phyloP scores from a whole-genome alignment of 2,797 vertebrate species.

The Etheostoma perlongum region DNA sequence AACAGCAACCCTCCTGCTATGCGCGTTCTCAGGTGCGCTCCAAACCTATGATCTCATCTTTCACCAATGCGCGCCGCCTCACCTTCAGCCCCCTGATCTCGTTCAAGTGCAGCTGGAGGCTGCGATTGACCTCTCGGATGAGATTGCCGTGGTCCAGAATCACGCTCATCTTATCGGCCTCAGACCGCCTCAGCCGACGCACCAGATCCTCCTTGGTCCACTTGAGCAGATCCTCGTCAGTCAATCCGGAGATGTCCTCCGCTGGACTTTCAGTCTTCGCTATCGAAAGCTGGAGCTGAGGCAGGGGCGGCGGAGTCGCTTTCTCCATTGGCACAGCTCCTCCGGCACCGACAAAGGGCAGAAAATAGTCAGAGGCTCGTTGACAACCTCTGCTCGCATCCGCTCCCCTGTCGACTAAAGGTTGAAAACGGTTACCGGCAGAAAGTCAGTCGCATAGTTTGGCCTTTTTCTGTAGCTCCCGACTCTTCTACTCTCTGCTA shows the following conservation, averaged over 20 bases:
- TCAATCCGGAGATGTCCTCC: constrained; percentile 93
- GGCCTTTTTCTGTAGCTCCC: constrained; percentile 59
- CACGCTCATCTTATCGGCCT: constrained; percentile 98
- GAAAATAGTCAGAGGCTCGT: constrained; percentile 76
- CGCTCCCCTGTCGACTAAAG: constrained; percentile 65
- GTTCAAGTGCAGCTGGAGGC: constrained; percentile 96
- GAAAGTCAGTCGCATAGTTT: constrained; percentile 75
- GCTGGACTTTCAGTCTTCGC: constrained; percentile 89
- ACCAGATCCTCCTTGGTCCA: constrained; percentile 97
- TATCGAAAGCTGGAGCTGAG: constrained; percentile 86
- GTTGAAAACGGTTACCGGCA: constrained; percentile 60
- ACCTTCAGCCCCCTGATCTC: constrained; percentile 99
- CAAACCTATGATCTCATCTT: constrained; percentile 81
- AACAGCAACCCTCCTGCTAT: constrained; percentile 43
- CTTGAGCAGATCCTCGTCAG: constrained; percentile 95
- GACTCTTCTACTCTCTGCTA: constrained; percentile 63
- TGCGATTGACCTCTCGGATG: constrained; percentile 98
- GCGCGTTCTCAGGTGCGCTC: constrained; percentile 77
- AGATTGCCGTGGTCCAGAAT: constrained; percentile 98
- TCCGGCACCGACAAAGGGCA: constrained; percentile 72
- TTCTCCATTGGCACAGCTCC: constrained; percentile 84
- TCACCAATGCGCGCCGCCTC: constrained; percentile 76
- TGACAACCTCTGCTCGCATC: constrained; percentile 76
- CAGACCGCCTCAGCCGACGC: constrained; percentile 92
- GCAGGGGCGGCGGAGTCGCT: constrained; percentile 79